A percentile compares a stretch with the other conserved stretches of the same genome.
Conservation (phyloP, 2,113 vertebrate species). For the Austrofundulus limnaeus region DNA sequence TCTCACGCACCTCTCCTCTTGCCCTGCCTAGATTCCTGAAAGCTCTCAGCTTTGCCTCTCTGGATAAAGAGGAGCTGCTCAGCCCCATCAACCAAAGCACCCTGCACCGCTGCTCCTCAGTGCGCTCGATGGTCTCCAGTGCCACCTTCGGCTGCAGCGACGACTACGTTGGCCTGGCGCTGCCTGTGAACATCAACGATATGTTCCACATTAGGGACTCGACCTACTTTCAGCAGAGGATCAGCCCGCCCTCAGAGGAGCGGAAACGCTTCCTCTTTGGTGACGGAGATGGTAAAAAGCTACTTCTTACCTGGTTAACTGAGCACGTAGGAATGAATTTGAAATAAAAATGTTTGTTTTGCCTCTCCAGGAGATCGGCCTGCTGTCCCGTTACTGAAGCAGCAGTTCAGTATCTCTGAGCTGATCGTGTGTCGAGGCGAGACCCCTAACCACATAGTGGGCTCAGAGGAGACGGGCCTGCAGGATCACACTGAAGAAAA, state of each 20-base stretch:
- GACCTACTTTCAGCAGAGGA: conserved; percentile 94
- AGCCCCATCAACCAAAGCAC: conserved; percentile 97
- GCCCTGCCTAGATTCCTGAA: conserved; percentile 90
- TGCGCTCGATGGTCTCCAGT: conserved; percentile 96
- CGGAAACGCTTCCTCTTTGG: conserved; percentile 82
- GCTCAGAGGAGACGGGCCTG: conserved; percentile 91
- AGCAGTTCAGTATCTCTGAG: conserved; percentile 97
- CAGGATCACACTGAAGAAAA: conserved; percentile 96
- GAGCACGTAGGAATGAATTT: background rate
- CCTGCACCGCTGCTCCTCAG: conserved; percentile 94
- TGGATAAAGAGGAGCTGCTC: conserved; percentile 97
- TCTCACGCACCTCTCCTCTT: conserved; percentile 71
- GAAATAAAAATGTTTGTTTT: background rate
- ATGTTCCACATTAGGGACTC: conserved; percentile 94
- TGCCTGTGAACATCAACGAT: conserved; percentile 93
- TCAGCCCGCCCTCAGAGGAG: conserved; percentile 88
- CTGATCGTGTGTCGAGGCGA: conserved; percentile 90
- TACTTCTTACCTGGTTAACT: background rate
- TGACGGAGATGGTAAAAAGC: conserved; percentile 80
- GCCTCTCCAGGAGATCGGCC: conserved; percentile 54
- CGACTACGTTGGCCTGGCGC: conserved; percentile 93
- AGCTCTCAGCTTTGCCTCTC: conserved; percentile 95
- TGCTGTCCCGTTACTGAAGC: conserved; percentile 80
- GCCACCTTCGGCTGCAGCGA: conserved; percentile 90
- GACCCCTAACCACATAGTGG: conserved; percentile 85